Conservation (phyloP, 2,888 invertebrate species). For the Trachelus iudaicus region DNA sequence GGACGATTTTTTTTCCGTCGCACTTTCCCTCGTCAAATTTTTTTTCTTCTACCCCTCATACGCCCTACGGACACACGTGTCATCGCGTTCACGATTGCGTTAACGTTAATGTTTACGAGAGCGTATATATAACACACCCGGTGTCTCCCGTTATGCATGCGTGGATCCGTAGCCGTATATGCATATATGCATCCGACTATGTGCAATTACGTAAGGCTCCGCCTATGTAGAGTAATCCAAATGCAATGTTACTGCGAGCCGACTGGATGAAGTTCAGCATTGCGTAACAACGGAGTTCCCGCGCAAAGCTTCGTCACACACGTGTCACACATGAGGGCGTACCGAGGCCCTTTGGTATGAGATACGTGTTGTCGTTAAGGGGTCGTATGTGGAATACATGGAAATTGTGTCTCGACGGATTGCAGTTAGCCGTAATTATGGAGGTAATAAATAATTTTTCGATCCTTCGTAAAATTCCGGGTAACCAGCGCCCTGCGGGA, state of each 20-base stretch:
- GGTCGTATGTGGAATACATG: no score
- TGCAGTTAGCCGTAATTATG: no score
- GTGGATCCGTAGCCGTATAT: neutral
- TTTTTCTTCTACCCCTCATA: no score
- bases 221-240: slow-evolving; percentile 23
- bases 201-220: slow-evolving; percentile 10
- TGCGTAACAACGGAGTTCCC: slow-evolving; percentile 37
- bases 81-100: slow-evolving; percentile 15
- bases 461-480: accelerated
- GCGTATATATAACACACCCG: neutral
- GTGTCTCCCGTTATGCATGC: neutral
- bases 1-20: no score
- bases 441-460: neutral
- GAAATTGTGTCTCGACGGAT: neutral
- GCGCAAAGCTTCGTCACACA: slow-evolving; percentile 1
- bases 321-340: neutral
- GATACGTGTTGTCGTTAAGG: neutral
- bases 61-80: no score
- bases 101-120: slow-evolving; percentile 25
- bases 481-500: neutral
- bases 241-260: slow-evolving; percentile 35
- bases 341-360: neutral
- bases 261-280: slow-evolving; percentile 42
- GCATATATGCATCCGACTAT: neutral
- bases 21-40: no score